A percentile compares a stretch with the other conserved stretches of the same genome.
Evolutionary conservation across 2,888 invertebrate species (phyloP).

Genomic region (Cheilosia impressa): DNA sequence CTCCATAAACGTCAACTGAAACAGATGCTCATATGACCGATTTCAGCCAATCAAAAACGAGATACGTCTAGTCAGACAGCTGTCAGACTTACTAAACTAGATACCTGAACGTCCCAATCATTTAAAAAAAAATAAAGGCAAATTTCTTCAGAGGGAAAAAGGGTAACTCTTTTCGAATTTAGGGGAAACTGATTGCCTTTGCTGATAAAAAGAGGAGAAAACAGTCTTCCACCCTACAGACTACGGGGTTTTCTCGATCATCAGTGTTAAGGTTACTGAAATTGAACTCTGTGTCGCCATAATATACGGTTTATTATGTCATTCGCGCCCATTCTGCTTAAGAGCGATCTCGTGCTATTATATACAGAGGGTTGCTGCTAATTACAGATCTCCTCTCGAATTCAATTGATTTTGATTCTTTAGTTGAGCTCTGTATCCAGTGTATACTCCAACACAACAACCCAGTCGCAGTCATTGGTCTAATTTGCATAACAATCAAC

Average conservation of each 20-base stretch:
- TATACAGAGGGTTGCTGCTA: slow-evolving; percentile 39
- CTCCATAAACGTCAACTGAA: too few relatives aligned
- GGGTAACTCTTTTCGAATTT: too few relatives aligned
- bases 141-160: too few relatives aligned
- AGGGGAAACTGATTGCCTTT: too few relatives aligned
- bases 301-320: slow-evolving; percentile 44
- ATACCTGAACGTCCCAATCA: too few relatives aligned
- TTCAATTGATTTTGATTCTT: slow-evolving; percentile 68
- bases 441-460: slow-evolving; percentile 29
- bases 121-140: too few relatives aligned
- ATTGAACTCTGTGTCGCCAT: slow-evolving; percentile 46
- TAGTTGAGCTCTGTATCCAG: slow-evolving; percentile 53
- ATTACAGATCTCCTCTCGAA: slow-evolving; percentile 51
- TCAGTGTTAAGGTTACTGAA: slow-evolving; percentile 66
- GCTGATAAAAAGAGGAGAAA: too few relatives aligned
- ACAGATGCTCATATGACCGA: too few relatives aligned
- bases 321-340: slow-evolving; percentile 16
- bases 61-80: too few relatives aligned
- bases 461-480: slow-evolving; percentile 28
- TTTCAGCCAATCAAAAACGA: too few relatives aligned
- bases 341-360: slow-evolving; percentile 18
- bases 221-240: background rate
- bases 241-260: slow-evolving; percentile 36
- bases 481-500: slow-evolving; percentile 74
- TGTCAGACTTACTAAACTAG: too few relatives aligned